These are phyloP conservation scores for Eucidaris tribuloides DNA, from an alignment of 35 echinoderm and acorn worm species.

Conservation along the genomic window DNA sequence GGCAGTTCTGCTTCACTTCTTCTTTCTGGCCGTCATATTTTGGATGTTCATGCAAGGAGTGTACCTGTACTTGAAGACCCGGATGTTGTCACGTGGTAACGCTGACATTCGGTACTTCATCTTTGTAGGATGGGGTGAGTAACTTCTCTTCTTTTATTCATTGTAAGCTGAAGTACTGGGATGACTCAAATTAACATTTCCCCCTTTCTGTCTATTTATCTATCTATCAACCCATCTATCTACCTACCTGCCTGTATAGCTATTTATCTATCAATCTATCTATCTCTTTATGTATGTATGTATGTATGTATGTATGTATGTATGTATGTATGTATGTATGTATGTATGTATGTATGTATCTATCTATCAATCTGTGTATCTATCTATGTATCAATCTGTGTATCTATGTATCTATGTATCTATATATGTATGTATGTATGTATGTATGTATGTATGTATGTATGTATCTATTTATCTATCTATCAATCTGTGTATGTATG, in stretches of 20 bases:
- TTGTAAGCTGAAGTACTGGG: background rate
- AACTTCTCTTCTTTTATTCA: background rate
- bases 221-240: background rate
- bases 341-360: too few relatives aligned
- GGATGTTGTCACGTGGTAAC: background rate
- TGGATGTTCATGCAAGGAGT: constrained; percentile 13
- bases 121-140: background rate
- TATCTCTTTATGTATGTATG: background rate
- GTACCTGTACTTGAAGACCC: background rate
- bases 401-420: too few relatives aligned
- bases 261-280: background rate
- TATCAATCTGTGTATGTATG: too few relatives aligned
- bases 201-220: background rate
- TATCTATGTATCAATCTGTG: too few relatives aligned
- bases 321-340: too few relatives aligned
- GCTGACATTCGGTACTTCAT: background rate
- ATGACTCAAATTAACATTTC: background rate
- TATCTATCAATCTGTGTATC: too few relatives aligned
- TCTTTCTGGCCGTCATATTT: constrained; percentile 1
- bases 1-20: background rate
- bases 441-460: too few relatives aligned
- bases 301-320: background rate
- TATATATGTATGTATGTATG: too few relatives aligned
- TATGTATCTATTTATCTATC: too few relatives aligned
- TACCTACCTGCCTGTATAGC: background rate